Conservation (phyloP, 2,797 vertebrate genomes). For the Poecile montanus region DNA sequence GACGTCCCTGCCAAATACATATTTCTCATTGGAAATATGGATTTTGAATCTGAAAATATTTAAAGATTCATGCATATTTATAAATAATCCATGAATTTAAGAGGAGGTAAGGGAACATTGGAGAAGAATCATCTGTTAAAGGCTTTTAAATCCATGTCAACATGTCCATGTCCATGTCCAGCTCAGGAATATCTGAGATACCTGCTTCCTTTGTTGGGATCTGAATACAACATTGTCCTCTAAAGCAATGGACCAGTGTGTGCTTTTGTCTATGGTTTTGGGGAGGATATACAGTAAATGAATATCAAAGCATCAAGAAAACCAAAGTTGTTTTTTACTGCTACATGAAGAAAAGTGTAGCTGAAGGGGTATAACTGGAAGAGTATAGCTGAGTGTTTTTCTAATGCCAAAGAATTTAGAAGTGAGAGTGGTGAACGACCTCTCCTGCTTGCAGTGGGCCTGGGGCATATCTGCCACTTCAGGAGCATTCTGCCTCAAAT, state of each 20-base stretch:
- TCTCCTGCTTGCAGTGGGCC: neutral
- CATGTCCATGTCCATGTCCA: fast-evolving
- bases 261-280: neutral
- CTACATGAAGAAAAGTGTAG: neutral
- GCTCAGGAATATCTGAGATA: neutral
- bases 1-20: neutral
- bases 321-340: neutral
- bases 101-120: neutral
- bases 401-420: neutral
- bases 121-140: neutral
- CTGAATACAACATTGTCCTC: neutral
- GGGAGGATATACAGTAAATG: neutral
- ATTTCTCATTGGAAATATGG: neutral
- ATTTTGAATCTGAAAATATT: neutral
- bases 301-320: neutral
- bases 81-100: neutral
- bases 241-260: neutral
- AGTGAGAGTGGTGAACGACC: neutral
- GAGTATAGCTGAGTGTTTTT: neutral
- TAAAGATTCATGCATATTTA: neutral
- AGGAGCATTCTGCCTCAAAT: neutral
- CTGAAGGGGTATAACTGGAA: neutral
- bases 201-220: neutral
- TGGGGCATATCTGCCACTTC: neutral
- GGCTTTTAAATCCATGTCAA: neutral